Evolutionary conservation across 2,113 vertebrate species (phyloP).

Genomic region (Cromileptes altivelis): DNA sequence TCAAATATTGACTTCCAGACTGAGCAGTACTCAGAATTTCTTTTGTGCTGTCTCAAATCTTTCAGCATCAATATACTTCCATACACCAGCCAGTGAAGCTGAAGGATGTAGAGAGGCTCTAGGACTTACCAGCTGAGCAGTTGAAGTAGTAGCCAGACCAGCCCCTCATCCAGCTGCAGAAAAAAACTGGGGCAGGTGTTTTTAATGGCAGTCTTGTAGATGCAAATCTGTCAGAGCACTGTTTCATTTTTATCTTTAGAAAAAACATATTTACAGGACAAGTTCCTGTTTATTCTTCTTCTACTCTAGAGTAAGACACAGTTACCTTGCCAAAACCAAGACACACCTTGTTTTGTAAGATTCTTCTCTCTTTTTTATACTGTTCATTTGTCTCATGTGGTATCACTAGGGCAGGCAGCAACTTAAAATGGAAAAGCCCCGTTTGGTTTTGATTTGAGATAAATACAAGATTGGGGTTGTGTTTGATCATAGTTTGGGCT

Average conservation of each 20-base stretch:
- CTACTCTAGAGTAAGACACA: conserved; percentile 20
- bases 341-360: conserved; percentile 70
- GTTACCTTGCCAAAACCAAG: conserved; percentile 55
- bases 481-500: conserved; percentile 69
- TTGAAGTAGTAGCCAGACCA: not conserved
- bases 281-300: conserved; percentile 67
- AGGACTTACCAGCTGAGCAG: not conserved
- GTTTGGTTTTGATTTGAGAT: conserved; percentile 72
- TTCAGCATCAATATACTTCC: not conserved
- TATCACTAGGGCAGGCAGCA: conserved; percentile 56
- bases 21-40: not conserved
- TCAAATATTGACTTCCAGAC: not conserved
- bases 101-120: not conserved
- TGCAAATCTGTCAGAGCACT: not conserved
- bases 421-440: conserved; percentile 77
- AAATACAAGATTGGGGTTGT: conserved; percentile 51
- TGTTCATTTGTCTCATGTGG: conserved; percentile 78
- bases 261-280: conserved; percentile 23
- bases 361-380: conserved; percentile 29
- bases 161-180: not conserved
- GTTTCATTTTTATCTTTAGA: conserved; percentile 10
- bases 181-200: conserved; percentile 7
- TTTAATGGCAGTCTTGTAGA: conserved; percentile 4
- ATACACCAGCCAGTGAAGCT: not conserved
- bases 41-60: not conserved